Base-by-base conservation (phyloP, 1,140 invertebrate species). In the Scaptomyza graminum region DNA sequence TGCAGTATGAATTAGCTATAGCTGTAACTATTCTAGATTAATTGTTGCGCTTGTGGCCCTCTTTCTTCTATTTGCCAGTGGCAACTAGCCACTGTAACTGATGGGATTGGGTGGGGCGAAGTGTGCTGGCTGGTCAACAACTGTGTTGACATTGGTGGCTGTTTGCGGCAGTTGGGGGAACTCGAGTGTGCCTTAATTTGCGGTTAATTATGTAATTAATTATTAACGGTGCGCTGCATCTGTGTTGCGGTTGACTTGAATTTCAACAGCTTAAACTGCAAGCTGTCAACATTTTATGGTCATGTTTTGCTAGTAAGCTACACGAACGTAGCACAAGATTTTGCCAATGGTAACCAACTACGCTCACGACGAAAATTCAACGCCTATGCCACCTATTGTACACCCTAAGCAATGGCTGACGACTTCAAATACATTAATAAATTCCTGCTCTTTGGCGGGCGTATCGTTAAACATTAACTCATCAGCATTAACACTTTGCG, bases 151-250 rank as follows among this genome's bases (percentile, higher is more conserved):
- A 78, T 66, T 69, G 74, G 31, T 34, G 34, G 54, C 15, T 61
- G 41, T 34, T 16, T 39, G 18, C 31, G 8, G 61, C 7, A 43
- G 52, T 22, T 49, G 74, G 51, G 50, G 61, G 57, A 44, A 78
- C 50, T 68, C 74, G 75, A 64, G 82, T 85, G 78, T 78, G 56
- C 41, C 41, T 87, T 85, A 75, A 87, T 87, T 87, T 87, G 82
- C 71, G 82, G 82, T 85, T 85, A 87, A 82, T 87, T 85, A 76
- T 87, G 71, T 66, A 85, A 85, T 78, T 82, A 82, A 82, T 87
- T 85, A 85, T 85, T 82, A 87, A 87, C 82, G 74, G 67, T 52
- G 74, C 71, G 61, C 46, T 87, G 82, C 82, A 76, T 72, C 52
- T 68, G 54, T 34, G 52, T 52, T 69, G 60, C 77, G 61, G 47